Evolutionary conservation across 1,140 invertebrate genomes (phyloP), one percentile per base, ranked within the genome.

Genomic region (Sogatella furcifera): DNA sequence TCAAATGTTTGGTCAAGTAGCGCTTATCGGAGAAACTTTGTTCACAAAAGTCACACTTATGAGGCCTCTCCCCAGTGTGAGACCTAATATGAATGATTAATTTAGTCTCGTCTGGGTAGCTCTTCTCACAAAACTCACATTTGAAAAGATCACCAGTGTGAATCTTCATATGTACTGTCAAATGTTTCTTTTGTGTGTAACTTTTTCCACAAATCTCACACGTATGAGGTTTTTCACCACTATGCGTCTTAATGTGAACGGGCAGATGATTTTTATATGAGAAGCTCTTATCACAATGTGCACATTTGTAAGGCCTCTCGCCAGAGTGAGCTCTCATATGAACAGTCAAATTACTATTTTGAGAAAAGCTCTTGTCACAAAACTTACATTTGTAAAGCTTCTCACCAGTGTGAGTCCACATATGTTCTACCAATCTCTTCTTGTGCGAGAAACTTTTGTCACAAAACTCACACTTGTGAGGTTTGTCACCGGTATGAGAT

Each of bases 91-190:
- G 31, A 31, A 15, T 64, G n/a, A n/a, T 60, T 31, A 72, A 42
- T 62, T 69, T 62, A 21, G 66, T 66, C 58, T 66, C 63, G 57
- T 69, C 71, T 69, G 31, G 67, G 63, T 82, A 82, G 14, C 71
- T 70, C 68, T 82, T 82, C 57, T 77, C 74, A 69, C 84, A 85
- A 58, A 80, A 78, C 63, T 84, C 80, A 69, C 84, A 86, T 24
- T 77, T 74, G 65, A 80, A 83, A n/a, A 19, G 78, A 78, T 60
- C 75, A 5, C 31, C 31, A 31, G 31, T 31, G 31, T 31, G 31
- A 31, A 31, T 10, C 4, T 5, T 31, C 31, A 5, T n/a, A n/a
- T n/a, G n/a, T n/a, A n/a, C n/a, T n/a, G n/a, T n/a, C n/a, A n/a
- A n/a, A n/a, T n/a, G n/a, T n/a, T n/a, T n/a, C n/a, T n/a, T n/a